These are phyloP conservation scores for Gymnarchus niloticus DNA, from an alignment of 2,113 vertebrate species.

Conservation along the genomic window DNA sequence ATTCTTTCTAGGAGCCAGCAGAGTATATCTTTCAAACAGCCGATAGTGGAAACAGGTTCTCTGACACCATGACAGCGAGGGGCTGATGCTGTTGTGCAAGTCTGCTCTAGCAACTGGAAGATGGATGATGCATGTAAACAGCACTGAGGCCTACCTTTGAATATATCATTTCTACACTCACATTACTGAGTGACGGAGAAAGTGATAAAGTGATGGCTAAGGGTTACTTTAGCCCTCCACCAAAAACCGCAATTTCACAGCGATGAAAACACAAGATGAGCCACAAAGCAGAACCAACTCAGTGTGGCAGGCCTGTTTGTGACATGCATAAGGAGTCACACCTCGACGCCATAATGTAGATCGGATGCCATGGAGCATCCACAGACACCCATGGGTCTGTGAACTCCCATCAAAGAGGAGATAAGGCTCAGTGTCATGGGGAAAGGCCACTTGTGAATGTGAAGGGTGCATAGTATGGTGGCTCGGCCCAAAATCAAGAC, in stretches of 20 bases:
- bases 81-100: no score
- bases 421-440: neutral
- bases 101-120: no score
- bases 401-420: neutral
- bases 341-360: neutral
- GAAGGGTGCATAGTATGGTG: neutral
- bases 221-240: neutral
- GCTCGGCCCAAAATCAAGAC: neutral
- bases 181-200: neutral
- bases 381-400: neutral
- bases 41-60: neutral
- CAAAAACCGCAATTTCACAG: neutral
- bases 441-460: neutral
- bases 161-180: neutral
- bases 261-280: neutral
- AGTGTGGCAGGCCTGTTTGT: neutral
- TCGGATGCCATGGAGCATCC: neutral
- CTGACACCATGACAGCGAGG: no score
- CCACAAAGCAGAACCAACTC: neutral
- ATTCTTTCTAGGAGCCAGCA: neutral
- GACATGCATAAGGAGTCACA: neutral
- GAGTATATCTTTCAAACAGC: neutral
- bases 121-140: neutral
- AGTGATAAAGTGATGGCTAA: neutral
- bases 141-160: no score